A percentile compares a stretch with the other conserved stretches of the same genome.
Conservation (phyloP, 2,113 vertebrate genomes). For the Montifringilla adamsi region DNA sequence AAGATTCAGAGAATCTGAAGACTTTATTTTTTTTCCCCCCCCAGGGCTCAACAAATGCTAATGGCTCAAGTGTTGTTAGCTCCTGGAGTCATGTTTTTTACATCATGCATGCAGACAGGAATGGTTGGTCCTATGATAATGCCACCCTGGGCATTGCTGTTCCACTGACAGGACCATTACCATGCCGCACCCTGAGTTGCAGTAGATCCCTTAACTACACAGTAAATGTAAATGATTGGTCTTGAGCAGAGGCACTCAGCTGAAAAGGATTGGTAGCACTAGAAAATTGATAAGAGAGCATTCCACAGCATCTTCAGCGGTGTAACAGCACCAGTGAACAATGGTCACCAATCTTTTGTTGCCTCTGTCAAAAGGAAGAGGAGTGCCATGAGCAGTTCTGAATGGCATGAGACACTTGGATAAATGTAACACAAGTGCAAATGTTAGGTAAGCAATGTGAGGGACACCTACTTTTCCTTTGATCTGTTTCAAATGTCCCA, state of each 20-base stretch:
- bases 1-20: neutral
- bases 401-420: neutral
- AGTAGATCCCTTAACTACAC: neutral
- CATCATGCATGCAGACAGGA: neutral
- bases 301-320: neutral
- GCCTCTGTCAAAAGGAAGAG: neutral
- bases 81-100: neutral
- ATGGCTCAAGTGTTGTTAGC: neutral
- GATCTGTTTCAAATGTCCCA: neutral
- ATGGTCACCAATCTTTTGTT: neutral
- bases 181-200: neutral
- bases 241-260: neutral
- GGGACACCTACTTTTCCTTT: neutral
- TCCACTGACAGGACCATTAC: neutral
- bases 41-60: neutral
- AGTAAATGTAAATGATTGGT: neutral
- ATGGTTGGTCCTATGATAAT: neutral
- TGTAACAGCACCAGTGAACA: neutral
- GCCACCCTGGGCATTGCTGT: neutral
- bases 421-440: neutral
- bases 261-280: neutral
- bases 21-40: accelerated
- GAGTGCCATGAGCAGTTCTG: neutral
- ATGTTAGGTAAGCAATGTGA: neutral
- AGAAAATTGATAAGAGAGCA: neutral